A percentile compares a stretch with the other conserved stretches of the same genome.
Evolutionary conservation across 1,140 invertebrate genomes (phyloP).

Genomic region (Chironomus striatipennis): DNA sequence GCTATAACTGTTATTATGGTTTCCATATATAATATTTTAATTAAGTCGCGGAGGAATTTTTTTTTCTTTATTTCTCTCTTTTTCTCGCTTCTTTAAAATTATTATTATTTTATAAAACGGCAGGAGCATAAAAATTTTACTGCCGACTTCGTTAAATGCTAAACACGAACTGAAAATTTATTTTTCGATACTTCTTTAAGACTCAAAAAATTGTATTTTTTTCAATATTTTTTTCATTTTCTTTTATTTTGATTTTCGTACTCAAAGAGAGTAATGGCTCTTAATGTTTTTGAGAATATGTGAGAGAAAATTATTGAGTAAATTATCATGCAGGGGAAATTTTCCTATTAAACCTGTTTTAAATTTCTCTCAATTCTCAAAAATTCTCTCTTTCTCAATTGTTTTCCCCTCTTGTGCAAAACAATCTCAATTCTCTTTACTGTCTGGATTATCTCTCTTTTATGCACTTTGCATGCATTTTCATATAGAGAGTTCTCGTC

Average conservation of each 20-base stretch:
- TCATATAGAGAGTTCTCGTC: neutral
- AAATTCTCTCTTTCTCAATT: too few relatives aligned
- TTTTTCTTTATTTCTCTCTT: neutral
- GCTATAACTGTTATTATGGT: conserved; percentile 24
- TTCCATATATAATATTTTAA: conserved; percentile 24
- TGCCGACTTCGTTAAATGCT: neutral
- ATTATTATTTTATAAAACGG: neutral
- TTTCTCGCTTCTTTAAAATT: neutral
- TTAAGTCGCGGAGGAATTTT: conserved; percentile 19
- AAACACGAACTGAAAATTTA: neutral
- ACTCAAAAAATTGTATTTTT: neutral
- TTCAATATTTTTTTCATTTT: neutral
- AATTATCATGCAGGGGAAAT: neutral
- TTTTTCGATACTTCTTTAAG: conserved; percentile 1
- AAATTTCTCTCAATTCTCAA: too few relatives aligned
- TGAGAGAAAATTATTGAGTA: neutral
- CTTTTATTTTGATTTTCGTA: neutral
- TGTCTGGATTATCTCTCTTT: neutral
- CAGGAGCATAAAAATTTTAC: conserved; percentile 15
- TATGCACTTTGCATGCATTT: conserved; percentile 3
- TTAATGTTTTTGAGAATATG: neutral
- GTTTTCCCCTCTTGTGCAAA: neutral
- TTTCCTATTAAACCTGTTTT: neutral
- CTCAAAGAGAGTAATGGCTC: neutral
- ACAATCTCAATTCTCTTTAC: neutral